Conservation (phyloP, 2,113 vertebrate species). For the Pterocles orientalis region DNA sequence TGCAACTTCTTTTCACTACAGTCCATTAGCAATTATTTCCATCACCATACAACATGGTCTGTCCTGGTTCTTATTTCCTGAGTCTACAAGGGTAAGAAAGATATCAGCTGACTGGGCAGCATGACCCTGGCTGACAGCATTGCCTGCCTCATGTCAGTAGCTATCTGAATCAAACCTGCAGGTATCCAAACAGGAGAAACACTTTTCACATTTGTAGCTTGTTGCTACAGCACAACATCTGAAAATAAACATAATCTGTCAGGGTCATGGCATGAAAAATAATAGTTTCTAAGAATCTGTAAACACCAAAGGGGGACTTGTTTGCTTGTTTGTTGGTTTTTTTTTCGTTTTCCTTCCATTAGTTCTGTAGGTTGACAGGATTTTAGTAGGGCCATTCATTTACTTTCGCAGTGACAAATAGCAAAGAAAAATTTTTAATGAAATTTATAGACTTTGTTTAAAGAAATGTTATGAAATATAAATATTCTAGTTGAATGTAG, state of each 20-base stretch:
- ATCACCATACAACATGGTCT: background rate
- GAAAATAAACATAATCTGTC: slow-evolving; percentile 44
- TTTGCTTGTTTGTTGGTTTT: background rate
- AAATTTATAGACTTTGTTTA: background rate
- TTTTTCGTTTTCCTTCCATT: background rate
- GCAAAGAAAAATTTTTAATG: background rate
- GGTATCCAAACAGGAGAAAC: background rate
- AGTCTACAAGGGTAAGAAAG: background rate
- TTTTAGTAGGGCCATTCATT: background rate
- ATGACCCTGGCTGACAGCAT: background rate
- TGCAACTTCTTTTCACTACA: slow-evolving; percentile 24
- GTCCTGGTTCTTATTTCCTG: slow-evolving; percentile 31
- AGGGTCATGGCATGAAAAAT: slow-evolving; percentile 33
- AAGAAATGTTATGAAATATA: background rate
- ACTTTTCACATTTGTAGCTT: background rate
- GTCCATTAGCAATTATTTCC: slow-evolving; percentile 52
- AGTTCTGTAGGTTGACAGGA: background rate
- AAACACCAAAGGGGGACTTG: rapidly evolving
- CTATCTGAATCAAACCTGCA: slow-evolving; percentile 26
- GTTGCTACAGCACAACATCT: background rate
- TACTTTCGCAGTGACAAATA: background rate
- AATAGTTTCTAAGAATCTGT: slow-evolving; percentile 23
- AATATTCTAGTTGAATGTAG: background rate
- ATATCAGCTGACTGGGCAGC: background rate
- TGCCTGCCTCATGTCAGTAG: background rate